These are phyloP conservation scores for Formicarius rufipectus DNA, from an alignment of 2,113 vertebrate species.

Conservation along the genomic window DNA sequence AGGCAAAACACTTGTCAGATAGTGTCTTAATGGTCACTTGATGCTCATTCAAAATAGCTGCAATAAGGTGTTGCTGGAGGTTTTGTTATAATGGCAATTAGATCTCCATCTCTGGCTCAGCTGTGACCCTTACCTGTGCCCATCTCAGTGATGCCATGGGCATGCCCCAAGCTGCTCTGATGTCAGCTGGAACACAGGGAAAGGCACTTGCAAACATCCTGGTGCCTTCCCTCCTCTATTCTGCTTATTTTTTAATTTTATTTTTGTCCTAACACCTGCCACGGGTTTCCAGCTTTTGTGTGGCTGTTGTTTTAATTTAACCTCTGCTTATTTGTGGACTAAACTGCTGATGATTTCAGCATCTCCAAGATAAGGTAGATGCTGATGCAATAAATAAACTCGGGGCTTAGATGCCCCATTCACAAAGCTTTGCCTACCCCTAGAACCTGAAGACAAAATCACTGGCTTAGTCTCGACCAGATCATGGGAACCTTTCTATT, in stretches of 20 bases:
- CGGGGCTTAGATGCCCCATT: not conserved
- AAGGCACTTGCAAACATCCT: not conserved
- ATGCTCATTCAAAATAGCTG: not conserved
- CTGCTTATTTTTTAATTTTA: not conserved
- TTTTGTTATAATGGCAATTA: not conserved
- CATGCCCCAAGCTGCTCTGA: not conserved
- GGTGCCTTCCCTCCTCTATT: not conserved
- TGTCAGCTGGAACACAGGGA: not conserved
- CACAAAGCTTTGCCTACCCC: not conserved
- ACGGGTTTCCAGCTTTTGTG: not conserved
- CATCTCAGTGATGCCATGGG: not conserved
- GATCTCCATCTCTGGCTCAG: not conserved
- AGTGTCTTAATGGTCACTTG: not conserved
- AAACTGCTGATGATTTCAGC: not conserved
- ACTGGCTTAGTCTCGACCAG: not conserved
- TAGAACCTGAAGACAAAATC: not conserved
- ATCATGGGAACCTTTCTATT: not conserved
- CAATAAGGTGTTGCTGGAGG: not conserved
- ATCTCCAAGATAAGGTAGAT: not conserved
- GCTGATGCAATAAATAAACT: not conserved
- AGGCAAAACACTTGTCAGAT: not conserved
- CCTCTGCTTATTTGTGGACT: not conserved
- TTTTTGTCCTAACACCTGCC: not conserved
- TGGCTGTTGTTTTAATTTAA: not conserved
- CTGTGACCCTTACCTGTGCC: not conserved